Conservation (phyloP, 2,797 vertebrate species). For the Echiichthys vipera region DNA sequence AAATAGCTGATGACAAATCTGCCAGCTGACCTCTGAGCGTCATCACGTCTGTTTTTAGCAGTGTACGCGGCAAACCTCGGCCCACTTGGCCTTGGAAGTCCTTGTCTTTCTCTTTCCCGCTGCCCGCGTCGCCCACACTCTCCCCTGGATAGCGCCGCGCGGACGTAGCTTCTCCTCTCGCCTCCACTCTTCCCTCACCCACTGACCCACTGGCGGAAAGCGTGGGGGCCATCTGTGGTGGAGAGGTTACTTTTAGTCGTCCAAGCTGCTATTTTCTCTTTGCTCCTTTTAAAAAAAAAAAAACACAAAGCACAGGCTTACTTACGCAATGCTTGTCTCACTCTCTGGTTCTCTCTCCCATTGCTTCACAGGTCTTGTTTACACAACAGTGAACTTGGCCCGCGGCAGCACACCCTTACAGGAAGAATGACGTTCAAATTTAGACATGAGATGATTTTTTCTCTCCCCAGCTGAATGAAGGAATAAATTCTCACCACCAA, state of each 20-base stretch:
- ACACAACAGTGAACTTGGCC: slow-evolving; percentile 55
- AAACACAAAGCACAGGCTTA: slow-evolving; percentile 46
- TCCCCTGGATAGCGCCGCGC: slow-evolving; percentile 73
- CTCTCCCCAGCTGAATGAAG: background rate
- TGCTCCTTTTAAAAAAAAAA: slow-evolving; percentile 14
- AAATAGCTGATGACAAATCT: slow-evolving; percentile 82
- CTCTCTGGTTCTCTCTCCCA: slow-evolving; percentile 40
- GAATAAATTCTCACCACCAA: background rate
- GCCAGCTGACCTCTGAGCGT: slow-evolving; percentile 69
- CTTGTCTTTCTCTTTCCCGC: slow-evolving; percentile 79
- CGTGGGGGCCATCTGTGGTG: slow-evolving; percentile 77
- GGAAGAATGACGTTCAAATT: slow-evolving; percentile 49
- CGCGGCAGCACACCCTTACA: slow-evolving; percentile 38
- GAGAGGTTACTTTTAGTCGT: slow-evolving; percentile 83
- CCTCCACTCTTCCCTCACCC: slow-evolving; percentile 79
- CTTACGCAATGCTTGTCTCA: slow-evolving; percentile 72
- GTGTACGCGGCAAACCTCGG: slow-evolving; percentile 63
- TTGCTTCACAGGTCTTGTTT: slow-evolving; percentile 67
- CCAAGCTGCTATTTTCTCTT: slow-evolving; percentile 83
- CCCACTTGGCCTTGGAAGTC: slow-evolving; percentile 82
- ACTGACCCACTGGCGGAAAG: slow-evolving; percentile 88
- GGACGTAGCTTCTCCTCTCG: slow-evolving; percentile 71
- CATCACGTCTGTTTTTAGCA: slow-evolving; percentile 78
- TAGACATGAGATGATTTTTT: slow-evolving; percentile 21
- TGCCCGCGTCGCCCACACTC: slow-evolving; percentile 79